Base-by-base conservation (phyloP, 2,888 invertebrate species). In the Actias luna region DNA sequence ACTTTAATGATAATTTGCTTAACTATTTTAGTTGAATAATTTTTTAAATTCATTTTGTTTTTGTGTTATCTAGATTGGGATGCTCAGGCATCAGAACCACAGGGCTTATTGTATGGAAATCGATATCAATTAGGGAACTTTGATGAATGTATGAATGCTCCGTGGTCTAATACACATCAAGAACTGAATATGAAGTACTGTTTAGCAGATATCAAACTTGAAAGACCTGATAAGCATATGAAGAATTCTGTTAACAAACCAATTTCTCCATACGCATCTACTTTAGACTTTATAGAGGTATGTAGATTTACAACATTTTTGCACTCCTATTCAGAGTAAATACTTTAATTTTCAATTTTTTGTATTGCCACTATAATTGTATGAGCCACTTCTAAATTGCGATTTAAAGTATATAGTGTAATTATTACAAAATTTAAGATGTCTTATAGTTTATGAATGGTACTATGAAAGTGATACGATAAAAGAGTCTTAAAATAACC, bases 121-220 rank as follows among this genome's bases (percentile, higher is more conserved):
- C 83, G 88, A 0, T 94, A 89, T 71, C 94, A 95, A 68, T 83
- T 94, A 65, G 95, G 95, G 0, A 93, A 94, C 77, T 95, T 93
- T 71, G 94, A 94, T 69, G 94, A 95, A 75, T 95, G 95, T 68
- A 77, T 91, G 74, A 76, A 80, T 14, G 72, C 86, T 0, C 89
- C 90, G 0, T 90, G 89, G 88, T 64, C 78, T 1, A 64, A 72
- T 12, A 75, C 75, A 0, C 77, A 86, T 5, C 82, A 80, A 0
- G 87, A 87, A 16, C 70, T 92, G 18, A 79, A 74, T 8, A 86
- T 87, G 0, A 90, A 93, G 74, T 93, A 93, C 77, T 93, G 93
- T 66, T 76, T 93, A 33, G 89, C 92, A 16, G 89, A 92, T n/a
- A 87, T 93, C 2, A 75, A 78, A 10, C 72, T 93, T n/a, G 83